A percentile compares a stretch with the other conserved stretches of the same genome.
Evolutionary conservation across 2,113 vertebrate species (phyloP).

Genomic region (Sceloporus tristichus): DNA sequence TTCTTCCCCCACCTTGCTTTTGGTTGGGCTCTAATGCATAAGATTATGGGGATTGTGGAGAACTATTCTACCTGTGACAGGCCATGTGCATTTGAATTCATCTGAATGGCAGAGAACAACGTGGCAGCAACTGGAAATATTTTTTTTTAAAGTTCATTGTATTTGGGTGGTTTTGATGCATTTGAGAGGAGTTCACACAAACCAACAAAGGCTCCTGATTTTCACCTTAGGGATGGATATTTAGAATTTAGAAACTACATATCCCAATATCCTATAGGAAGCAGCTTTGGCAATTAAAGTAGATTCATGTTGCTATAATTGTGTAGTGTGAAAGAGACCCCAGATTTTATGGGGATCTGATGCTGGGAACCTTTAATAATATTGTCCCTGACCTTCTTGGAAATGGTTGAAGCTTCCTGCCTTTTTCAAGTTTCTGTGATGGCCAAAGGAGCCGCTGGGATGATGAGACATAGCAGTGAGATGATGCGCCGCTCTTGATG

Average conservation of each 20-base stretch:
- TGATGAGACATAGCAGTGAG: not conserved
- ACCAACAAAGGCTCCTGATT: not conserved
- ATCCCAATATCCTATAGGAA: too few relatives aligned
- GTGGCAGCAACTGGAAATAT: not conserved
- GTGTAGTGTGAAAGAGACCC: too few relatives aligned
- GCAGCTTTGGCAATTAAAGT: too few relatives aligned
- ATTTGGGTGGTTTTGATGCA: not conserved
- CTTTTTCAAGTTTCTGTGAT: not conserved
- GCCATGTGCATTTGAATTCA: not conserved
- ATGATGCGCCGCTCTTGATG: not conserved
- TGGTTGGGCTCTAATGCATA: not conserved
- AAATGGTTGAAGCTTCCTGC: not conserved
- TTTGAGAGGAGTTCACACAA: not conserved
- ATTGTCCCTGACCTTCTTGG: not conserved
- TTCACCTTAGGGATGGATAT: too few relatives aligned
- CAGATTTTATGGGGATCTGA: not conserved
- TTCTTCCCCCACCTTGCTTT: not conserved
- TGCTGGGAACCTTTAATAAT: not conserved
- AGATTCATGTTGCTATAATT: too few relatives aligned
- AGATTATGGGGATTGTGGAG: slow-evolving; percentile 3
- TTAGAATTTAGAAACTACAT: too few relatives aligned
- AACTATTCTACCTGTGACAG: not conserved
- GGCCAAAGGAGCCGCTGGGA: not conserved
- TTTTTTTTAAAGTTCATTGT: not conserved
- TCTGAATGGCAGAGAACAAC: not conserved